These are phyloP conservation scores for Zaprionus vittiger DNA, from an alignment of 1,140 invertebrate species.

Conservation along the genomic window DNA sequence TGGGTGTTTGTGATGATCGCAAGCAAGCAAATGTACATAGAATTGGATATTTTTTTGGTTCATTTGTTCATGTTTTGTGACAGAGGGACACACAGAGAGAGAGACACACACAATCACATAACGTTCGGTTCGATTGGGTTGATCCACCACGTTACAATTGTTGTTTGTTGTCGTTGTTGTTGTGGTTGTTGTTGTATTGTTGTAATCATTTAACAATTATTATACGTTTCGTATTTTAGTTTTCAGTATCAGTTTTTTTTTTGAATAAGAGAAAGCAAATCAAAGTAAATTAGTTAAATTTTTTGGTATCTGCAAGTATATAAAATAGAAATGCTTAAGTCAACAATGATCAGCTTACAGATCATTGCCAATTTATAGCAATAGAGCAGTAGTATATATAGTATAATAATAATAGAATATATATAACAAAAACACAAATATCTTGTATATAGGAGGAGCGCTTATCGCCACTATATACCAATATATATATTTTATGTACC, in stretches of 20 bases:
- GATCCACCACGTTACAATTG: constrained; percentile 69
- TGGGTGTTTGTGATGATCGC: constrained; percentile 32
- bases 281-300: constrained; percentile 84
- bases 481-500: constrained; percentile 27
- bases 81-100: constrained; percentile 35
- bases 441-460: background rate
- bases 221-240: constrained; percentile 35
- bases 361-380: constrained; percentile 78
- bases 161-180: constrained; percentile 63
- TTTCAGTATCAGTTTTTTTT: constrained; percentile 56
- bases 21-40: constrained; percentile 76
- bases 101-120: constrained; percentile 58
- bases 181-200: constrained; percentile 43
- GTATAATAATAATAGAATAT: constrained; percentile 15
- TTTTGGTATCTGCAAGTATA: constrained; percentile 82
- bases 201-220: constrained; percentile 72
- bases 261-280: constrained; percentile 84
- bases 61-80: constrained; percentile 59
- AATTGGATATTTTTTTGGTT: constrained; percentile 63
- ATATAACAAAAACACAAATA: constrained; percentile 5
- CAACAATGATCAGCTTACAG: constrained; percentile 73
- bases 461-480: constrained; percentile 7
- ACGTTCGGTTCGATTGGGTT: constrained; percentile 54
- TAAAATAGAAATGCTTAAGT: constrained; percentile 83
- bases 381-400: constrained; percentile 52